Evolutionary conservation across 92 coral and sea anemone genomes (phyloP).

Genomic region (Epizoanthus ramosus): DNA sequence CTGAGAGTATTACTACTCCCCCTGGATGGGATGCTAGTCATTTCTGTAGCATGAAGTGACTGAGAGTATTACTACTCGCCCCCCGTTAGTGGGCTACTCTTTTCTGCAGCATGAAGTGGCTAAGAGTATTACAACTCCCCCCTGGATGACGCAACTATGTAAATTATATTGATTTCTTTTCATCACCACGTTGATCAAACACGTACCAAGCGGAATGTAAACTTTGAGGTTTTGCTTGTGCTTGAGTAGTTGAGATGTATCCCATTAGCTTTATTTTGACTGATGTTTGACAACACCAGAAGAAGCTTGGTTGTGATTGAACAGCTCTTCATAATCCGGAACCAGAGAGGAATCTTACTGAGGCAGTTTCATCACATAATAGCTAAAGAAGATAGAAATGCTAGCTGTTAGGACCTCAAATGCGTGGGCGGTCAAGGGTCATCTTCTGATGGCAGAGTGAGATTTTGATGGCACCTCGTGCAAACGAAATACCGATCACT

Average conservation of each 20-base stretch:
- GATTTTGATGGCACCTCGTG: neutral
- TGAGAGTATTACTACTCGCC: too few species aligned
- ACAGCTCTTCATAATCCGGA: neutral
- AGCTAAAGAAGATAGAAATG: neutral
- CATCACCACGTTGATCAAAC: neutral
- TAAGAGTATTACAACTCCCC: too few species aligned
- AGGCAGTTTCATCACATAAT: neutral
- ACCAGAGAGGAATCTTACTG: neutral
- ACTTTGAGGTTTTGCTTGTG: neutral
- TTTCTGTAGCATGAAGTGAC: too few species aligned
- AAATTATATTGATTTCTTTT: neutral
- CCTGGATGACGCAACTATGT: neutral
- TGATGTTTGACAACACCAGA: neutral
- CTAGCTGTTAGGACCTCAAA: neutral
- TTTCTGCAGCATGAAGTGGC: too few species aligned
- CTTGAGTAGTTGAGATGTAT: neutral
- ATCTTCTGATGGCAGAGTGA: neutral
- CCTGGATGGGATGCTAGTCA: too few species aligned
- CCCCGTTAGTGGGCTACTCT: too few species aligned
- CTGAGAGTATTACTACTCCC: too few species aligned
- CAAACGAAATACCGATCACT: conserved; percentile 21
- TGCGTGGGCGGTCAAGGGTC: conserved; percentile 3
- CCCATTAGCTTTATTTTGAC: neutral
- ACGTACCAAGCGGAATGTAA: neutral
- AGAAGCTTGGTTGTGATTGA: neutral